A percentile compares a stretch with the other conserved stretches of the same genome.
Evolutionary conservation across 2,113 vertebrate genomes (phyloP).

Genomic region (Hymenochirus boettgeri): DNA sequence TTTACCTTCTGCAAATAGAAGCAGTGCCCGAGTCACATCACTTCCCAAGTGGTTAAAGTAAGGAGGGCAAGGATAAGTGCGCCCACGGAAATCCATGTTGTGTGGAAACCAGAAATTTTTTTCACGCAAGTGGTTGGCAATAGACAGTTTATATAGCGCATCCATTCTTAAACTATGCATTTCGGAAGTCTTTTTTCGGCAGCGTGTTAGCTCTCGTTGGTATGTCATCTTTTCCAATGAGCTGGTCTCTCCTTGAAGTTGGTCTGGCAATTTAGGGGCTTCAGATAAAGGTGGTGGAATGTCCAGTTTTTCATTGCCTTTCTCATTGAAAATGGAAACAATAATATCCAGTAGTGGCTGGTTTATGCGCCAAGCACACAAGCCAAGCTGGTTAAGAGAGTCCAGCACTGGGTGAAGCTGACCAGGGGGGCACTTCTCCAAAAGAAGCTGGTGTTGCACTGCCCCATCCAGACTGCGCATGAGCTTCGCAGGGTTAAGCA

Average conservation of each 20-base stretch:
- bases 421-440: slow-evolving; percentile 62
- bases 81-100: slow-evolving; percentile 96
- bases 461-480: slow-evolving; percentile 76
- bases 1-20: slow-evolving; percentile 83
- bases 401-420: slow-evolving; percentile 76
- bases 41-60: slow-evolving; percentile 93
- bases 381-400: slow-evolving; percentile 83
- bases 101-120: slow-evolving; percentile 92
- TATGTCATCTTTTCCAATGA: slow-evolving; percentile 58
- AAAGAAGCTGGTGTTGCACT: slow-evolving; percentile 69
- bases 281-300: slow-evolving; percentile 80
- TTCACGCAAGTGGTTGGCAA: slow-evolving; percentile 79
- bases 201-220: slow-evolving; percentile 63
- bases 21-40: slow-evolving; percentile 77
- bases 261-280: slow-evolving; percentile 61
- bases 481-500: slow-evolving; percentile 74
- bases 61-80: slow-evolving; percentile 88
- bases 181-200: slow-evolving; percentile 71
- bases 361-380: slow-evolving; percentile 89
- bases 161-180: slow-evolving; percentile 88
- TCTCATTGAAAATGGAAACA: slow-evolving; percentile 78
- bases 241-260: background rate
- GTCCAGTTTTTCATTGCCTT: slow-evolving; percentile 75
- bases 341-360: slow-evolving; percentile 78
- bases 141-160: slow-evolving; percentile 85